A percentile compares a stretch with the other conserved stretches of the same genome.
These are phyloP conservation scores for Saturnia japonica DNA, from an alignment of 2,888 invertebrate genomes.

Conservation along the genomic window DNA sequence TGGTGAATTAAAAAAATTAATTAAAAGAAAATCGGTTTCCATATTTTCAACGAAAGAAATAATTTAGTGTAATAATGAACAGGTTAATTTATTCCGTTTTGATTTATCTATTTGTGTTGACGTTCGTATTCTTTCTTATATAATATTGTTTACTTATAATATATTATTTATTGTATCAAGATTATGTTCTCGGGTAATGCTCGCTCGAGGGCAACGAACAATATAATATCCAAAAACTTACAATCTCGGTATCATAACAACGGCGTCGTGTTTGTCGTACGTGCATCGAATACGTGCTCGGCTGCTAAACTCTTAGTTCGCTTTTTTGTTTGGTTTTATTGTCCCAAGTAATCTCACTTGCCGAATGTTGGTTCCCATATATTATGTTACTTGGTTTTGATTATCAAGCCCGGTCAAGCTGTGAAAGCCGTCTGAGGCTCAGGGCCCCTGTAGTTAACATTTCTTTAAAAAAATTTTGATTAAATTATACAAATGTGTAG, in stretches of 20 bases:
- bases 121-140: background rate
- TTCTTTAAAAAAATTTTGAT: too few relatives aligned
- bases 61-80: too few relatives aligned
- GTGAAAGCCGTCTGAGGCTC: too few relatives aligned
- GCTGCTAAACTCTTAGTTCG: slow-evolving; percentile 1
- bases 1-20: too few relatives aligned
- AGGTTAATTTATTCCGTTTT: background rate
- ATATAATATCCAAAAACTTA: slow-evolving; percentile 22
- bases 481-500: too few relatives aligned
- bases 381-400: background rate
- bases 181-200: background rate
- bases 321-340: slow-evolving; percentile 7
- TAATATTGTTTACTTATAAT: background rate
- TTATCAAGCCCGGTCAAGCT: too few relatives aligned
- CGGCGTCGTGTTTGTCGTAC: slow-evolving; percentile 14
- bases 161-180: background rate
- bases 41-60: background rate
- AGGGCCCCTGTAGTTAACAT: too few relatives aligned
- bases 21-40: too few relatives aligned
- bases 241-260: slow-evolving; percentile 12
- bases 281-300: slow-evolving; percentile 18
- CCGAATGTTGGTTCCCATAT: background rate
- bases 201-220: slow-evolving; percentile 19
- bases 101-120: background rate
- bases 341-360: slow-evolving; percentile 6